Percentiles rank a stretch among this genome's conserved stretches.
phyloP scores from a whole-genome alignment of 2,888 invertebrate genomes.

The Brenthis hecate region DNA sequence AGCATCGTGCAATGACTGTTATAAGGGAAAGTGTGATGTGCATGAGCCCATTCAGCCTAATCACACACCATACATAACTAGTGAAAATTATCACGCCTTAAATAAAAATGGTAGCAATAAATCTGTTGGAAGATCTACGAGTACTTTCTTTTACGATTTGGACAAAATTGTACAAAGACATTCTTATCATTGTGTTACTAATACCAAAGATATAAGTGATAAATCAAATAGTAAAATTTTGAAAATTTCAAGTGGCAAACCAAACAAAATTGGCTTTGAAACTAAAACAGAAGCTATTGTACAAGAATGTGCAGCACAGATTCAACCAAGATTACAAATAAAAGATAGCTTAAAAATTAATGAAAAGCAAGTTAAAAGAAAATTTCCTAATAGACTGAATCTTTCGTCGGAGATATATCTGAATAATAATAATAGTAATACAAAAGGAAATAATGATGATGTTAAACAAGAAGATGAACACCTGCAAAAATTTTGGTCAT shows the following conservation, averaged over 20 bases:
- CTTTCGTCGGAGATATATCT: constrained; percentile 63
- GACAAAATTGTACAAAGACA: constrained; percentile 65
- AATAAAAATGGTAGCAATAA: constrained; percentile 51
- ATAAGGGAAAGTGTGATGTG: constrained; percentile 13
- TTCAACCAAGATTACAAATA: constrained; percentile 50
- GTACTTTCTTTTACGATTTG: constrained; percentile 70
- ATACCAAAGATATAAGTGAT: constrained; percentile 29
- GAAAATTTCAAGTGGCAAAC: constrained; percentile 44
- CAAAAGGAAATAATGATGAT: constrained; percentile 39
- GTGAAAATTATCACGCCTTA: constrained; percentile 58
- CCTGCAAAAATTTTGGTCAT: constrained; percentile 64
- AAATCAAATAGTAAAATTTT: constrained; percentile 50
- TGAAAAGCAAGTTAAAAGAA: constrained; percentile 50
- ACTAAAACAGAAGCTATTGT: constrained; percentile 54
- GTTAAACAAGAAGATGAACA: constrained; percentile 46
- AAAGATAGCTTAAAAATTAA: constrained; percentile 51
- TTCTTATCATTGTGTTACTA: constrained; percentile 58
- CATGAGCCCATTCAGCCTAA: constrained; percentile 12
- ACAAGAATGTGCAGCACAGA: constrained; percentile 63
- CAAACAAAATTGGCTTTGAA: constrained; percentile 46
- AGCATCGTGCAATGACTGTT: constrained; percentile 17
- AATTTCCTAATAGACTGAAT: constrained; percentile 44
- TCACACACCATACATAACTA: constrained; percentile 50
- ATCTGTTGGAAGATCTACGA: constrained; percentile 55
- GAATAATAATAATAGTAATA: constrained; percentile 52